Base-by-base conservation (phyloP, 92 coral and sea anemone species). In the Epizoanthus stellaris region DNA sequence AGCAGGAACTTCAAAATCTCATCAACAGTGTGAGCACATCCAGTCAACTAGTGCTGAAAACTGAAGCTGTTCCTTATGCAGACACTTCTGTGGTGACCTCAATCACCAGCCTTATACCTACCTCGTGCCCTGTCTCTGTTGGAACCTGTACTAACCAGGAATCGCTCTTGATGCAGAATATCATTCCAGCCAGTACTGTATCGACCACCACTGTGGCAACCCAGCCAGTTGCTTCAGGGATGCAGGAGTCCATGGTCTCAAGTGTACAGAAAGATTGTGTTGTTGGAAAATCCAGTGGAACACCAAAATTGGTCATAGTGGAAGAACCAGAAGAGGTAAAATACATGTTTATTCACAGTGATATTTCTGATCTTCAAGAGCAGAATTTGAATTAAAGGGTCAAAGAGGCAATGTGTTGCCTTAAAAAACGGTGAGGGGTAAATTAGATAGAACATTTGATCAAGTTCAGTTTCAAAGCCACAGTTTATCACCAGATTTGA, bases 241-340 rank as follows among this genome's bases (percentile, higher is more conserved):
- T 63, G 6, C 9, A 57, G 66, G 54, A 79, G 4, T 15, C 60
- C 6, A 7, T 79, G 45, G 39, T n/a, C 23, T 63, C 73, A 21
- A 79, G n/a, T 21, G 25, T 39, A 64, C 40, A 63, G 60, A 43
- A 64, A 8, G 30, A 20, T 63, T 79, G 72, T 42, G 40, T 34
- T 15, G 38, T 25, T 63, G 72, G 83, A 20, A 63, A 43, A 63
- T 5, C 56, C 25, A 23, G 72, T 10, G 96, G 79, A 77, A 81
- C 87, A 69, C 95, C 99, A 4, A 89, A 91, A 84, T 91, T 97
- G 75, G 95, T 97, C 20, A 84, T 97, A 53, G 67, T 94, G 14
- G 99, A 97, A 80, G 97, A 97, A 74, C 99, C 99, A 60, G 99
- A 97, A 87, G 96, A 97, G 99, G 99, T 96, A 86, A n/a, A 77